These are phyloP conservation scores for Tupaia tana DNA, from an alignment of 2,113 vertebrate genomes.

Conservation along the genomic window DNA sequence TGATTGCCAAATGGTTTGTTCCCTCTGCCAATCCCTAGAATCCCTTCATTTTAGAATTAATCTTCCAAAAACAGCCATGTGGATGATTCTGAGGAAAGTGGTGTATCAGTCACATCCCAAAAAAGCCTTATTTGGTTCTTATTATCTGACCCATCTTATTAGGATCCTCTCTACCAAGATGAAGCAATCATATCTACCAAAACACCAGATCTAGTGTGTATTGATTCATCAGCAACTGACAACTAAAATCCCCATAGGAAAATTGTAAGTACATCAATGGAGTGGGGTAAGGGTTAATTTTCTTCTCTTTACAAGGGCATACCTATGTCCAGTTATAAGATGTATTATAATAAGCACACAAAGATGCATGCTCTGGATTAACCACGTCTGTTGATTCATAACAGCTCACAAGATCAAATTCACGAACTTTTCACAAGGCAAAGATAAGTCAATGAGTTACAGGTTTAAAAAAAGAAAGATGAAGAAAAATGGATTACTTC, in stretches of 20 bases:
- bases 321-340: not conserved
- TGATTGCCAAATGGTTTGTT: not conserved
- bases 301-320: not conserved
- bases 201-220: not conserved
- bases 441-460: not conserved
- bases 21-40: too few relatives aligned
- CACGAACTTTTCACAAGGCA: not conserved
- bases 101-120: not conserved
- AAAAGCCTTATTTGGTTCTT: not conserved
- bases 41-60: constrained; percentile 6
- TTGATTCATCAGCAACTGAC: not conserved
- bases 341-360: not conserved
- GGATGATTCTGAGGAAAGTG: not conserved
- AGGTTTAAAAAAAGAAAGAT: not conserved
- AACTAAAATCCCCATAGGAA: not conserved
- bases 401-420: not conserved
- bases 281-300: not conserved
- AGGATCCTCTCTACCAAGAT: not conserved
- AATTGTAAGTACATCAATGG: not conserved
- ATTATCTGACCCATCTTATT: not conserved
- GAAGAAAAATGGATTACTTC: not conserved
- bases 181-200: not conserved
- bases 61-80: not conserved
- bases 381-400: not conserved
- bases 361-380: not conserved